These are phyloP conservation scores for Eubucco bourcierii DNA, from an alignment of 2,113 vertebrate species.

Conservation along the genomic window DNA sequence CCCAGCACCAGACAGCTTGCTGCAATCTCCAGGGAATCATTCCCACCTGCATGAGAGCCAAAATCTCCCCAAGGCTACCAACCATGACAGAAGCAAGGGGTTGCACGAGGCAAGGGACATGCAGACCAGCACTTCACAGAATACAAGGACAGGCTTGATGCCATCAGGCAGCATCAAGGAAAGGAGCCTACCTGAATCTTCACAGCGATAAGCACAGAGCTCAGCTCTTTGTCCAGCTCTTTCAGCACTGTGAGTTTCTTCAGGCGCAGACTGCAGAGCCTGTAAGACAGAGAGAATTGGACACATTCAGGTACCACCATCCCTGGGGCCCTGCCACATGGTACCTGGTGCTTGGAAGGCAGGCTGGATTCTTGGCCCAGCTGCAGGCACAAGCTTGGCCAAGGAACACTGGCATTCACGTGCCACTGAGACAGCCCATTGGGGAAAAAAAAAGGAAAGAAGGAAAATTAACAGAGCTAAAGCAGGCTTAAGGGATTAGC, in stretches of 20 bases:
- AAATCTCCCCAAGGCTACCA: not conserved
- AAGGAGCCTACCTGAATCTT: slow-evolving; percentile 90
- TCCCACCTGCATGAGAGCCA: not conserved
- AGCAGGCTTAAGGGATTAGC: slow-evolving; percentile 73
- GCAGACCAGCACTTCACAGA: not conserved
- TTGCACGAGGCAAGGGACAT: not conserved
- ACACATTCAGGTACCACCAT: slow-evolving; percentile 75
- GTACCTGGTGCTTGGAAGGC: not conserved
- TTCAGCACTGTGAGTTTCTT: slow-evolving; percentile 94
- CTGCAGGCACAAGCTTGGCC: not conserved
- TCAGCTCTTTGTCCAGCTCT: slow-evolving; percentile 94
- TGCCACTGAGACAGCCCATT: not conserved
- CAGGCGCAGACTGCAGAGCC: slow-evolving; percentile 93
- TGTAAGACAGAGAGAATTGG: slow-evolving; percentile 75
- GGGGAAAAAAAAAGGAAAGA: slow-evolving; percentile 34
- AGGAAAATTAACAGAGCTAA: slow-evolving; percentile 70
- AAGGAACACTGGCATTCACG: slow-evolving; percentile 3
- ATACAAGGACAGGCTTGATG: not conserved
- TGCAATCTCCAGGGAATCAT: not conserved
- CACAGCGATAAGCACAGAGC: slow-evolving; percentile 94
- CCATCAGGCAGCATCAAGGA: not conserved
- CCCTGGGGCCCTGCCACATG: slow-evolving; percentile 63
- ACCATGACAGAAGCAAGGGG: not conserved
- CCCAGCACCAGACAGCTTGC: not conserved
- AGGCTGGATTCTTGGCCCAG: slow-evolving; percentile 25